These are phyloP conservation scores for Myrmecobius fasciatus DNA, from an alignment of 2,113 vertebrate species.

Conservation along the genomic window DNA sequence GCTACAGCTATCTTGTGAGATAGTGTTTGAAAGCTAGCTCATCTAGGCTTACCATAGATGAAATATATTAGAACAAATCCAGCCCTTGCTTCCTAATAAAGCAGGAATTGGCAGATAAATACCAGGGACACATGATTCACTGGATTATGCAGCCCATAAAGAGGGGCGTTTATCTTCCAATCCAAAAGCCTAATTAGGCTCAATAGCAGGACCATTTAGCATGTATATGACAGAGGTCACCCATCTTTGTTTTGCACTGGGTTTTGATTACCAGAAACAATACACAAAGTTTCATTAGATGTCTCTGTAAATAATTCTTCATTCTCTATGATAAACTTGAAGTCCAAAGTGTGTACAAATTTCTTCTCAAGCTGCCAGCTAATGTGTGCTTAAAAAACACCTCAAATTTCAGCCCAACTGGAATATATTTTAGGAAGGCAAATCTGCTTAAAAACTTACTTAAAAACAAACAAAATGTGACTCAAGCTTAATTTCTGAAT, in stretches of 20 bases:
- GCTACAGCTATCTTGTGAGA: background rate
- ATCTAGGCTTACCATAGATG: background rate
- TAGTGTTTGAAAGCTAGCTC: background rate
- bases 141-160: background rate
- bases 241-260: background rate
- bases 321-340: background rate
- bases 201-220: background rate
- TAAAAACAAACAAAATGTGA: background rate
- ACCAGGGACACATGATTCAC: background rate
- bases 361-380: background rate
- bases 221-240: background rate
- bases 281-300: background rate
- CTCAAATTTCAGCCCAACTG: background rate
- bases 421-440: background rate
- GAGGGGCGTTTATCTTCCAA: background rate
- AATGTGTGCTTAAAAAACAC: fast-evolving
- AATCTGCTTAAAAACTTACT: background rate
- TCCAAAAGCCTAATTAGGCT: background rate
- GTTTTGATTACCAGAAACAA: background rate
- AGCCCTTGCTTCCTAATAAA: background rate
- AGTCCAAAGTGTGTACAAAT: background rate
- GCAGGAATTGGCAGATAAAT: background rate
- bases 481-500: background rate
- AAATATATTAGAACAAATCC: background rate
- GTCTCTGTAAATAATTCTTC: background rate